These are phyloP conservation scores for Tethea ocularis DNA, from an alignment of 2,888 invertebrate species.

Conservation along the genomic window DNA sequence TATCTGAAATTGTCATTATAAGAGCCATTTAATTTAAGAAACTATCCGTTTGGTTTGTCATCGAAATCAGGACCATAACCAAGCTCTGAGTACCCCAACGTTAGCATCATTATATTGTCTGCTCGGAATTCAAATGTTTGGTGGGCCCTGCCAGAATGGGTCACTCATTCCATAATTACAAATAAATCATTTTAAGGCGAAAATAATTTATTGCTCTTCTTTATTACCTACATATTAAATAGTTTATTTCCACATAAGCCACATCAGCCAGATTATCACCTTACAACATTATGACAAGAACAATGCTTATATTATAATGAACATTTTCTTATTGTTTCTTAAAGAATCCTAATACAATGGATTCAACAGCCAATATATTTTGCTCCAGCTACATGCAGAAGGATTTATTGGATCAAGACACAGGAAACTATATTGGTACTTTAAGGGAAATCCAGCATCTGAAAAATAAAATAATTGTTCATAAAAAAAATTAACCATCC, in stretches of 20 bases:
- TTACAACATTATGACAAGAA: not conserved
- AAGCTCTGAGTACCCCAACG: no score
- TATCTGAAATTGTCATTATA: no score
- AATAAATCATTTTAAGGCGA: not conserved
- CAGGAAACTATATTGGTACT: not conserved
- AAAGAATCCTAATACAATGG: not conserved
- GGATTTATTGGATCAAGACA: not conserved
- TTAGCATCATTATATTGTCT: no score
- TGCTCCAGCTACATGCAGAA: not conserved
- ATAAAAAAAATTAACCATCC: not conserved
- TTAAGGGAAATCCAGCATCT: conserved; percentile 82
- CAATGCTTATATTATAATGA: conserved; percentile 2
- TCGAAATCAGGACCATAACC: no score
- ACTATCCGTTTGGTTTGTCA: no score
- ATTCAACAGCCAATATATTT: conserved; percentile 9
- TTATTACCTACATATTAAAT: not conserved
- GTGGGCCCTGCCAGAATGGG: no score
- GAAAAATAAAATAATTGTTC: conserved; percentile 45
- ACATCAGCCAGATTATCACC: not conserved
- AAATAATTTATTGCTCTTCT: conserved; percentile 28
- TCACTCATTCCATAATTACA: not conserved
- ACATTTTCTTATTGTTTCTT: not conserved
- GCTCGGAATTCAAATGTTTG: no score
- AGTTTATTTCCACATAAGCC: not conserved
- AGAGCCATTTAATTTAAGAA: no score